These are phyloP conservation scores for Gyps fulvus DNA, from an alignment of 2,113 vertebrate species.

Conservation along the genomic window DNA sequence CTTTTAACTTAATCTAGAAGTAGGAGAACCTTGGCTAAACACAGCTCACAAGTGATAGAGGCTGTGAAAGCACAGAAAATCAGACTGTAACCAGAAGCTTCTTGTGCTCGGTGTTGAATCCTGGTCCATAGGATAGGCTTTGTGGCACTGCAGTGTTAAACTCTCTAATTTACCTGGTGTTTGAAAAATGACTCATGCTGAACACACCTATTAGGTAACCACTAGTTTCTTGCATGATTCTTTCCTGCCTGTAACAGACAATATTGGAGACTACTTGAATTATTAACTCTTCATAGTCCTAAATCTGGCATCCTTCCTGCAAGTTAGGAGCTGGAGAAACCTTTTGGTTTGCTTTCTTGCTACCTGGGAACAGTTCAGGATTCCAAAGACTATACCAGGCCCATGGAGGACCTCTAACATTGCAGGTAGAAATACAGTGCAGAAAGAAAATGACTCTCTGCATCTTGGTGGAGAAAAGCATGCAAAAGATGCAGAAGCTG, in stretches of 20 bases:
- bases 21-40: background rate
- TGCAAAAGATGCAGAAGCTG: background rate
- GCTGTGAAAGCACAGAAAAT: background rate
- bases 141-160: background rate
- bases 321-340: background rate
- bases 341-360: background rate
- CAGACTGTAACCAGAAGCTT: background rate
- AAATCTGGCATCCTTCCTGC: background rate
- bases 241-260: background rate
- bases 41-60: background rate
- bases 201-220: background rate
- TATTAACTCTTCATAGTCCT: background rate
- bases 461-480: background rate
- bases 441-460: background rate
- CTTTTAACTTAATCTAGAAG: background rate
- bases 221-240: background rate
- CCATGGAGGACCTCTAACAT: background rate
- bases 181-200: background rate
- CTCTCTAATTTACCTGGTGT: background rate
- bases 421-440: background rate
- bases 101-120: background rate
- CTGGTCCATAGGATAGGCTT: background rate
- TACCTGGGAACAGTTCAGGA: background rate
- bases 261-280: background rate
- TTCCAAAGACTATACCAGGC: background rate